A percentile compares a stretch with the other conserved stretches of the same genome.
These are phyloP conservation scores for Centruroides vittatus DNA, from an alignment of 1,140 invertebrate species.

Conservation along the genomic window DNA sequence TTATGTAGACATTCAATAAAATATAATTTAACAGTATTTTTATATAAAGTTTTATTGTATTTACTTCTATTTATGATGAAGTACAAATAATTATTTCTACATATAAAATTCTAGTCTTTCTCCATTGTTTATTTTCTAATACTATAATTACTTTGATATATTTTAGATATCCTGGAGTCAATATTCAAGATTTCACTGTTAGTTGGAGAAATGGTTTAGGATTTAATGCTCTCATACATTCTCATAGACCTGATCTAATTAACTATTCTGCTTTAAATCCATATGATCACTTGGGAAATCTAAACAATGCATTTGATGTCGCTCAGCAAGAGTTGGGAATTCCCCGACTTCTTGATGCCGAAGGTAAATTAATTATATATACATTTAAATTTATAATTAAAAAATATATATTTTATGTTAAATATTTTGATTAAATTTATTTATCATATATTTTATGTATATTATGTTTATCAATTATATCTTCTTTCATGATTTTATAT, in stretches of 20 bases:
- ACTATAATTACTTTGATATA: constrained; percentile 22
- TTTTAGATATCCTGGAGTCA: constrained; percentile 31
- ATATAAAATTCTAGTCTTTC: too few species aligned
- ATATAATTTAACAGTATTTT: too few species aligned
- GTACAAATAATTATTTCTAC: too few species aligned
- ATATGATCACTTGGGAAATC: constrained; percentile 69
- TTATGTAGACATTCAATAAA: too few species aligned
- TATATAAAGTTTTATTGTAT: too few species aligned
- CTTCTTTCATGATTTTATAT: too few species aligned
- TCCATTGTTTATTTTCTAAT: too few species aligned
- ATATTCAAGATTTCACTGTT: constrained; percentile 40
- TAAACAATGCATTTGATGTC: constrained; percentile 90
- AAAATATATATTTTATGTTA: not conserved
- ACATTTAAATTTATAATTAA: not conserved
- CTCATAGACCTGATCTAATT: constrained; percentile 85
- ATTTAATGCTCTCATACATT: constrained; percentile 93
- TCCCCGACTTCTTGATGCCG: constrained; percentile 65
- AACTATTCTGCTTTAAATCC: constrained; percentile 62
- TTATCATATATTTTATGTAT: too few species aligned
- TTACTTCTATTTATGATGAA: too few species aligned
- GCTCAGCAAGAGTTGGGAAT: constrained; percentile 84
- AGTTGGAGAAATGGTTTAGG: constrained; percentile 92
- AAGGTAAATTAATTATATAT: constrained; percentile 37
- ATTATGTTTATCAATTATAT: too few species aligned
- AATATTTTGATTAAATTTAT: not conserved